Evolutionary conservation across 2,113 vertebrate species (phyloP).

Genomic region (Alaudala cheleensis): DNA sequence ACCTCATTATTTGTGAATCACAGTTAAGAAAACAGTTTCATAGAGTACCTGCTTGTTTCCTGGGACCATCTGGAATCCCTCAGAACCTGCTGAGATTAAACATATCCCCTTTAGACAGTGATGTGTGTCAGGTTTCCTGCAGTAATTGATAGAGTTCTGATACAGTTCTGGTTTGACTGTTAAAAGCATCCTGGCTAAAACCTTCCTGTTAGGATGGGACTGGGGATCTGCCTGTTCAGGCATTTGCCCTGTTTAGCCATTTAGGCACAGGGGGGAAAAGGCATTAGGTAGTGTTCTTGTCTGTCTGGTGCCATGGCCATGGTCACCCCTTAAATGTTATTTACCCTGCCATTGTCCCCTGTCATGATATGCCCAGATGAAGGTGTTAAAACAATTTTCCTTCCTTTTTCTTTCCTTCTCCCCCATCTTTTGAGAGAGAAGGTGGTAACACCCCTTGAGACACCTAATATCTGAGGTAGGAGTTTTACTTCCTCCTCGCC

Average conservation of each 20-base stretch:
- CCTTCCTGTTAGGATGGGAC: neutral
- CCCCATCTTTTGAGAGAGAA: neutral
- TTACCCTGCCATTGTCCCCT: neutral
- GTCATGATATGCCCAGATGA: neutral
- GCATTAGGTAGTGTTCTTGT: no score
- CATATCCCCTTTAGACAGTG: neutral
- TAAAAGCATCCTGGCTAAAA: neutral
- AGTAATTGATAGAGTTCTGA: neutral
- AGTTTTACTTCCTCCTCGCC: neutral
- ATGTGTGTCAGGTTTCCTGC: neutral
- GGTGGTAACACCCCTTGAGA: neutral
- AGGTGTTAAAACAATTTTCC: neutral
- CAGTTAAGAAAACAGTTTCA: neutral
- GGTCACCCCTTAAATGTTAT: neutral
- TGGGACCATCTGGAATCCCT: conserved; percentile 25
- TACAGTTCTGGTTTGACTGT: neutral
- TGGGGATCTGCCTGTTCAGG: neutral
- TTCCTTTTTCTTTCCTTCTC: neutral
- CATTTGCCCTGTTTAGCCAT: neutral
- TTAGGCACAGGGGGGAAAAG: neutral
- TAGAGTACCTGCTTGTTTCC: neutral
- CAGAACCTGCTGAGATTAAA: conserved; percentile 23
- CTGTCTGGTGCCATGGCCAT: neutral
- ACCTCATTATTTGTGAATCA: neutral
- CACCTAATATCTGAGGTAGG: neutral